Evolutionary conservation across 2,888 invertebrate genomes (phyloP).

Genomic region (Ornithoptera alexandrae): DNA sequence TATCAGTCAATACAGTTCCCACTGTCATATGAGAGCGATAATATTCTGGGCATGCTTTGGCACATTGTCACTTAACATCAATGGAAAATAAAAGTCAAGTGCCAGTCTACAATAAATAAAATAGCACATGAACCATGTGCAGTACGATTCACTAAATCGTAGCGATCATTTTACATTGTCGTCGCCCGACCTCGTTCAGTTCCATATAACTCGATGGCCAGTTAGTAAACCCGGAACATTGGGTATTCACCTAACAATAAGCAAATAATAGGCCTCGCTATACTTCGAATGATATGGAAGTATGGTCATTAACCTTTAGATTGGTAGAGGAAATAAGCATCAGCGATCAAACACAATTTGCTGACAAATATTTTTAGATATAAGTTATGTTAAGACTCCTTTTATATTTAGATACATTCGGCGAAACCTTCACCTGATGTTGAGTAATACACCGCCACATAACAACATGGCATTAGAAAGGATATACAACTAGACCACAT

Average conservation of each 20-base stretch:
- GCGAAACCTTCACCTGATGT: too few relatives aligned
- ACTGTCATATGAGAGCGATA: too few relatives aligned
- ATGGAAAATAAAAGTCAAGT: too few relatives aligned
- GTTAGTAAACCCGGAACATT: background rate
- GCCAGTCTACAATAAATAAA: too few relatives aligned
- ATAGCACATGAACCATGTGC: background rate
- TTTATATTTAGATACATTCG: too few relatives aligned
- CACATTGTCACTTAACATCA: too few relatives aligned
- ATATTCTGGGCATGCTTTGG: too few relatives aligned
- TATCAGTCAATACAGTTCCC: too few relatives aligned
- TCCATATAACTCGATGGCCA: constrained; percentile 10
- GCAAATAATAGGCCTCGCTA: background rate
- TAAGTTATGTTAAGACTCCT: background rate
- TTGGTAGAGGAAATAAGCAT: constrained; percentile 2
- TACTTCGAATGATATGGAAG: constrained; percentile 1
- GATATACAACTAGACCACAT: too few relatives aligned
- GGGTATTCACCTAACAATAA: constrained; percentile 8
- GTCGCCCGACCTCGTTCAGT: constrained; percentile 12
- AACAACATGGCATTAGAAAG: too few relatives aligned
- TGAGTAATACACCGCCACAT: too few relatives aligned
- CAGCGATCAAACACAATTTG: background rate
- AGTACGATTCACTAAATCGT: constrained; percentile 7
- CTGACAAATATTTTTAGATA: background rate
- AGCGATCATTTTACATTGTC: constrained; percentile 9
- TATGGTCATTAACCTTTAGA: constrained; percentile 9